Evolutionary conservation across 2,888 invertebrate genomes (phyloP).

Genomic region (Agonopterix arenella): DNA sequence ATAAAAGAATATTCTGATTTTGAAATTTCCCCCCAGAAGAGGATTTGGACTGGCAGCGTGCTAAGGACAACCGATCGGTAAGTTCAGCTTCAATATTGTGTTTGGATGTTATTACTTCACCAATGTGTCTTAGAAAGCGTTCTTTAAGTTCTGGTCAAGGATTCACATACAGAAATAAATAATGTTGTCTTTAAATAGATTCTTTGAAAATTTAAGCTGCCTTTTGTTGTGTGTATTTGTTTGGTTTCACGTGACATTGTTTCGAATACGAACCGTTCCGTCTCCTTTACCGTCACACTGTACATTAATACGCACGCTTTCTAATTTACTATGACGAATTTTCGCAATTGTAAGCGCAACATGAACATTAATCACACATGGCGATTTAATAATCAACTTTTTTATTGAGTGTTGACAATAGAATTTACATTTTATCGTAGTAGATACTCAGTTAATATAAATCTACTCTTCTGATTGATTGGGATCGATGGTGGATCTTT

Average conservation of each 20-base stretch:
- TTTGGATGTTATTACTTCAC: background rate
- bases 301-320: constrained; percentile 53
- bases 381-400: background rate
- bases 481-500: too few species aligned
- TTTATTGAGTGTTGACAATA: too few species aligned
- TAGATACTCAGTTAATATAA: too few species aligned
- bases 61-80: background rate
- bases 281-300: constrained; percentile 22
- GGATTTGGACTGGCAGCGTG: background rate
- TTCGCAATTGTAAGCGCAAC: constrained; percentile 28
- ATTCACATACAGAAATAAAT: too few species aligned
- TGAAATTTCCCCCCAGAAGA: background rate
- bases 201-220: too few species aligned
- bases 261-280: background rate
- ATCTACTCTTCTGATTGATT: too few species aligned
- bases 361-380: background rate
- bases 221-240: too few species aligned
- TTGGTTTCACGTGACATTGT: too few species aligned
- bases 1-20: background rate
- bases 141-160: too few species aligned
- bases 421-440: too few species aligned
- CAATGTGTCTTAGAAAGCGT: too few species aligned
- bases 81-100: constrained; percentile 1
- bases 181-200: too few species aligned
- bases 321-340: constrained; percentile 68